phyloP scores from a whole-genome alignment of 2,113 vertebrate species.

The Promerops cafer region DNA sequence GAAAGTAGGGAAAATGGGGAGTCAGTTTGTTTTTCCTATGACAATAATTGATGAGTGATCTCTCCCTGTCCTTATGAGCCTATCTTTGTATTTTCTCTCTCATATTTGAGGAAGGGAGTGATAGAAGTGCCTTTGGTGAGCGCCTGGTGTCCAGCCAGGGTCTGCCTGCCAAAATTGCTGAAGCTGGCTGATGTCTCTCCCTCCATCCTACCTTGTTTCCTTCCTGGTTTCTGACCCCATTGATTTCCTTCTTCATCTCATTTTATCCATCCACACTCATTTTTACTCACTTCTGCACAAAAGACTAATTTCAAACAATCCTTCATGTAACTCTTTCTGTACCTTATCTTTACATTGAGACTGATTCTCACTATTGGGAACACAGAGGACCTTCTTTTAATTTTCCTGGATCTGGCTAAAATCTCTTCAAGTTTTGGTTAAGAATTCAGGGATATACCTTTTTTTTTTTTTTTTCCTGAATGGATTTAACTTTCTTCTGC shows the following conservation, averaged over 20 bases:
- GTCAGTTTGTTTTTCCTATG: rapidly evolving
- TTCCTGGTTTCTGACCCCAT: neutral
- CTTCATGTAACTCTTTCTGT: neutral
- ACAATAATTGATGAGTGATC: neutral
- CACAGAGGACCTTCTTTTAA: neutral
- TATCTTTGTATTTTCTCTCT: neutral
- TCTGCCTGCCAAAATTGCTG: neutral
- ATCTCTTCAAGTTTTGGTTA: neutral
- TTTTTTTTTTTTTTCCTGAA: neutral
- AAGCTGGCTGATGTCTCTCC: neutral
- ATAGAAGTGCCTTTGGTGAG: neutral
- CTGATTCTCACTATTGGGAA: neutral
- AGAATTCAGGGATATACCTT: neutral
- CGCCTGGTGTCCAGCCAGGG: neutral
- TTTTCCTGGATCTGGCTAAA: neutral
- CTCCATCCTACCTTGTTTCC: neutral
- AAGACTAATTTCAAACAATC: neutral
- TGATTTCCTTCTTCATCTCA: neutral
- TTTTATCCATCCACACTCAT: neutral
- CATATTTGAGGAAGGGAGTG: neutral
- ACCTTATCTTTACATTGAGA: neutral
- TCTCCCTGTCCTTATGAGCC: neutral
- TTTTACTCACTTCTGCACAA: neutral
- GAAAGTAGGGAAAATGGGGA: neutral
- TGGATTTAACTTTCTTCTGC: neutral